These are phyloP conservation scores for Agapostemon virescens DNA, from an alignment of 2,888 invertebrate genomes.

Conservation along the genomic window DNA sequence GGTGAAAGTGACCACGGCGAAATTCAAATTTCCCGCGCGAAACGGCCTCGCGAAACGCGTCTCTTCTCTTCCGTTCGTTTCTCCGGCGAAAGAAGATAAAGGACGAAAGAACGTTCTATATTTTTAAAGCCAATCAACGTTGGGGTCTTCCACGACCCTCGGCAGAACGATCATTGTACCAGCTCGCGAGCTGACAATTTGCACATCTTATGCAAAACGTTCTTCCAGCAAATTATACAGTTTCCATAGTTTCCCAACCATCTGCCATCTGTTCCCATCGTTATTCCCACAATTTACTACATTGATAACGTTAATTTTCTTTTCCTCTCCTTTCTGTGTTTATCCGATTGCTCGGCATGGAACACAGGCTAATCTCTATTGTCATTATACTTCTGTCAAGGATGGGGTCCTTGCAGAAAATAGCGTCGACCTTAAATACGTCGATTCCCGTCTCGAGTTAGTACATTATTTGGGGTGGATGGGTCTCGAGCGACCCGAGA, in stretches of 20 bases:
- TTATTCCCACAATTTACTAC: neutral
- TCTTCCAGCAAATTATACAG: neutral
- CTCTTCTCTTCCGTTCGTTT: neutral
- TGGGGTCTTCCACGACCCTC: neutral
- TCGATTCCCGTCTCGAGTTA: neutral
- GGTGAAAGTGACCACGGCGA: slow-evolving; percentile 43
- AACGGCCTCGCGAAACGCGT: slow-evolving; percentile 11
- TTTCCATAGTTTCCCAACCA: neutral
- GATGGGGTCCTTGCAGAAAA: neutral
- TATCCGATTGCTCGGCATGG: neutral
- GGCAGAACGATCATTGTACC: neutral
- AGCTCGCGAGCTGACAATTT: neutral
- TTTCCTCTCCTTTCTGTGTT: neutral
- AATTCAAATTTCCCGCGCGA: slow-evolving; percentile 40
- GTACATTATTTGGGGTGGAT: no score
- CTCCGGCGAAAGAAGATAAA: no score
- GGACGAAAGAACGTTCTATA: neutral
- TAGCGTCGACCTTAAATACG: neutral
- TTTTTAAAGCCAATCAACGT: neutral
- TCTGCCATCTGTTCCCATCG: neutral
- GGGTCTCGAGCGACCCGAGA: neutral
- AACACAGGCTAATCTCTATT: neutral
- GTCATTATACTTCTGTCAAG: neutral
- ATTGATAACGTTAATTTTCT: neutral
- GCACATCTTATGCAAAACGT: neutral